Base-by-base conservation (phyloP, 2,797 vertebrate genomes). In the Pampus argenteus region DNA sequence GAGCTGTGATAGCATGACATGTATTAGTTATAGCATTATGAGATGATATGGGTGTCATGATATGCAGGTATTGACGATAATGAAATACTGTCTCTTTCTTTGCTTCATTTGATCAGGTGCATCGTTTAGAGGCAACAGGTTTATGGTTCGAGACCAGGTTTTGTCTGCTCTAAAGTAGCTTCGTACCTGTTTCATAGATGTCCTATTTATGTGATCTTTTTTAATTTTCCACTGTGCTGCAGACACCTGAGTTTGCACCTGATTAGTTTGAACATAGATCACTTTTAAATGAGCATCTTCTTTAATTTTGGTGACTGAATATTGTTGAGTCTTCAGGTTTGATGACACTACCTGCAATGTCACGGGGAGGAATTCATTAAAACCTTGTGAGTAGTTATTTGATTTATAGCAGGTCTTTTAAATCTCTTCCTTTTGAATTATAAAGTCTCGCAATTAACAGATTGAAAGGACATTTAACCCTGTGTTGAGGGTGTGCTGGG, bases 361-460 rank as follows among this genome's bases (percentile, higher is more conserved):
- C 88, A 83, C 38, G 1, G 79, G 82, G 82, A 84, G 79, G 81
- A 84, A 76, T 90, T 88, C 76, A 89, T 91, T 90, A 88, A 74
- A 80, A 61, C 40, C 25, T 40, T 28, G 71, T 9, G 52, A 68
- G 71, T 44, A 42, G 42, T 75, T 29, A 31, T 22, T 59, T 89
- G 88, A 93, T 92, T 91, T 91, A 93, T 73, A 15, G 72, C 82
- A 18, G 79, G 38, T 75, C 81, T 75, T 54, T 54, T 58, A 55
- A 76, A 81, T 65, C 65, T 62, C 48, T 83, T 79, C 54, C 59
- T 85, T 85, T 78, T 74, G 71, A 88, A 84, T 83, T 85, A 83
- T 89, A 79, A 90, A 91, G 76, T 77, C 78, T 70, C 60, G 79
- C 80, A 90, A 89, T 90, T 88, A 88, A 82, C 86, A 90, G 81